These are phyloP conservation scores for Poeciliopsis turneri DNA, from an alignment of 2,797 vertebrate genomes.

Conservation along the genomic window DNA sequence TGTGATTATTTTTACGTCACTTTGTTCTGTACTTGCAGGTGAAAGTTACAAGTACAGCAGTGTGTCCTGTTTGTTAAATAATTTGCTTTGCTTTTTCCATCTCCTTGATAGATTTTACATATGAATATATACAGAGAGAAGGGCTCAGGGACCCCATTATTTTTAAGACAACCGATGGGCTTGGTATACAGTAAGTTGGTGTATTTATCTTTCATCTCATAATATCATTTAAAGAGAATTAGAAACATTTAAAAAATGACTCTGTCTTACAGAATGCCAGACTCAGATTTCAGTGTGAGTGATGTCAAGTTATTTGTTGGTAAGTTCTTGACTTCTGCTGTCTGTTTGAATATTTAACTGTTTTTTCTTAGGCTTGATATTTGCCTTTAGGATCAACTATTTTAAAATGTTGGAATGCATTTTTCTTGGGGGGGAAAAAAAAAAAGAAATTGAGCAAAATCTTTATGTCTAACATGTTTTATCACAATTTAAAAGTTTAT, in stretches of 20 bases:
- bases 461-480: neutral
- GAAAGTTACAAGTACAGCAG: neutral
- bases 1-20: neutral
- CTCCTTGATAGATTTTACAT: constrained; percentile 89
- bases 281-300: constrained; percentile 92
- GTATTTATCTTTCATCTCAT: neutral
- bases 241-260: neutral
- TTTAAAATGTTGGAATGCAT: neutral
- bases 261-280: constrained; percentile 88
- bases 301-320: constrained; percentile 95
- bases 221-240: neutral
- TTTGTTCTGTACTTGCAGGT: neutral
- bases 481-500: too few relatives aligned
- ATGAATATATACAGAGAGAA: constrained; percentile 94
- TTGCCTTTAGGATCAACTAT: neutral
- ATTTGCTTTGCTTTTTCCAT: constrained; percentile 1
- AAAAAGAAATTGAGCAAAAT: neutral
- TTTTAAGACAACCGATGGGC: constrained; percentile 90
- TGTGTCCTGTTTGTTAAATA: neutral
- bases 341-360: neutral
- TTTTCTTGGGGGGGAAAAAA: neutral
- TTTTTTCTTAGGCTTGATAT: neutral
- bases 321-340: constrained; percentile 67
- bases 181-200: constrained; percentile 91
- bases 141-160: constrained; percentile 94